Evolutionary conservation across 2,888 invertebrate species (phyloP).

Genomic region (Nasonia oneida): DNA sequence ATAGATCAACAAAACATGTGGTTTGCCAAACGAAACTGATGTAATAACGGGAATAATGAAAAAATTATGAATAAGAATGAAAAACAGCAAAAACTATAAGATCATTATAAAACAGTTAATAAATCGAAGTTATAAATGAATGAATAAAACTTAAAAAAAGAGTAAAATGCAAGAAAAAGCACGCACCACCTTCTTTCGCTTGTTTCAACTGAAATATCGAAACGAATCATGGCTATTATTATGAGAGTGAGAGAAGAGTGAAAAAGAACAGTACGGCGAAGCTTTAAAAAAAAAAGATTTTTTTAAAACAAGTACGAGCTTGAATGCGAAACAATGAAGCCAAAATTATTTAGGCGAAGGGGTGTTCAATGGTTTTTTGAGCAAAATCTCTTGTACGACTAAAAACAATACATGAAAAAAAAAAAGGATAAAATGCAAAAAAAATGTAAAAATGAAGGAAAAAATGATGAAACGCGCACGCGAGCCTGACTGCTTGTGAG

Average conservation of each 20-base stretch:
- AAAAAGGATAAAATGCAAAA: slow-evolving; percentile 46
- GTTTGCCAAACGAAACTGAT: slow-evolving; percentile 55
- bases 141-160: slow-evolving; percentile 54
- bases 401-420: slow-evolving; percentile 49
- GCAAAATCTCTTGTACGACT: slow-evolving; percentile 67
- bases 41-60: slow-evolving; percentile 30
- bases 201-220: slow-evolving; percentile 57
- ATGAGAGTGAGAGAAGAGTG: slow-evolving; percentile 37
- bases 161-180: slow-evolving; percentile 58
- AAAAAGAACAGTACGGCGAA: slow-evolving; percentile 2
- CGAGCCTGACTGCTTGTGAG: slow-evolving; percentile 32
- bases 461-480: slow-evolving; percentile 36
- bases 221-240: slow-evolving; percentile 7
- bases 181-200: slow-evolving; percentile 61
- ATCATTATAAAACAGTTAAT: slow-evolving; percentile 56
- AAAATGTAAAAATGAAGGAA: slow-evolving; percentile 49
- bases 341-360: slow-evolving; percentile 23
- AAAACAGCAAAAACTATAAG: slow-evolving; percentile 39
- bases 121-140: slow-evolving; percentile 51
- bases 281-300: slow-evolving; percentile 42
- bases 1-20: slow-evolving; percentile 44
- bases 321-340: not conserved
- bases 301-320: slow-evolving; percentile 11
- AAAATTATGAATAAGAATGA: slow-evolving; percentile 18
- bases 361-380: slow-evolving; percentile 66